Evolutionary conservation across 2,113 vertebrate genomes (phyloP), one percentile per base, ranked within the genome.

Genomic region (Grantiella picta): DNA sequence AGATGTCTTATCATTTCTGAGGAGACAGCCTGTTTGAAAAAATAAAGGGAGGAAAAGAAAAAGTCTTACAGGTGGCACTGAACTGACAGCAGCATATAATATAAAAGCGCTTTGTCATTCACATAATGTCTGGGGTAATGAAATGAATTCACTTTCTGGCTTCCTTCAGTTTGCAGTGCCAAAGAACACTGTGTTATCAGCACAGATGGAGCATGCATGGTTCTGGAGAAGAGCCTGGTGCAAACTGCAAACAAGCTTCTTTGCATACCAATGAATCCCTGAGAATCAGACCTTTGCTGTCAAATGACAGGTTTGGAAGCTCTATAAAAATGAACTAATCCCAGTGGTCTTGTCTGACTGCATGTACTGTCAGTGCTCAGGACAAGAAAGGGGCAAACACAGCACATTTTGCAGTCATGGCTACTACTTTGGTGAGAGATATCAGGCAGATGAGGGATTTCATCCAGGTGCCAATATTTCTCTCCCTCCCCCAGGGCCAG

Each of bases 111-210:
- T 98, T 97, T 98, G 98, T 98, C 98, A 98, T 98, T 97, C 98
- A 96, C 97, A 98, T 96, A 97, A 97, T 92, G 96, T 98, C 98
- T 98, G 94, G 97, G 96, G 97, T 97, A 98, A 98, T 96, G 96
- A 98, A 98, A 98, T 97, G 95, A 97, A 98, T 98, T 98, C 97
- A 96, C 97, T 98, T 97, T 97, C 97, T 98, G 97, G 97, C 97
- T 98, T 98, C 97, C 97, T 98, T 97, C 88, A 94, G 96, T 95
- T 97, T 97, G 96, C 71, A 57, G 94, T 98, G 98, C 98, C 97
- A 98, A 98, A 98, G 98, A 98, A 98, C 97, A 98, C 97, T 97
- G 97, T 97, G 98, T 98, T 98, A 98, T 98, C 97, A 97, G 98
- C 97, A 98, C 98, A 98, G 98, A 98, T 98, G 98, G 98, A 96